phyloP scores from a whole-genome alignment of 2,113 vertebrate genomes.

The Crotalus tigris region DNA sequence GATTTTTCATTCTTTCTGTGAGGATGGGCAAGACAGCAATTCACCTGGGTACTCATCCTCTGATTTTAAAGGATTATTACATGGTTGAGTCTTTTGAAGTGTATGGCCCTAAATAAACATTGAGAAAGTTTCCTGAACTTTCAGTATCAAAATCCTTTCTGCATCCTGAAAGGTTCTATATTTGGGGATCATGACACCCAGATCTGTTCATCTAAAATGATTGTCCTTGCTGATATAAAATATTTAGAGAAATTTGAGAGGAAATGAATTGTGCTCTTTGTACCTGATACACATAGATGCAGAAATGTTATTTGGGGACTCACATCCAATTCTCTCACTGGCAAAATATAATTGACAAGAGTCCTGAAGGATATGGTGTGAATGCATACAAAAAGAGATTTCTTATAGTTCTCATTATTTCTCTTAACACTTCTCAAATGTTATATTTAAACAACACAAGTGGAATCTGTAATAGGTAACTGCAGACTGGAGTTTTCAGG shows the following conservation, averaged over 20 bases:
- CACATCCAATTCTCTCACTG: neutral
- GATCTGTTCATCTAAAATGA: neutral
- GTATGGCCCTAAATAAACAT: neutral
- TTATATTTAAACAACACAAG: neutral
- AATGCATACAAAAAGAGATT: neutral
- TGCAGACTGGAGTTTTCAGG: neutral
- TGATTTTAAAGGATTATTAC: neutral
- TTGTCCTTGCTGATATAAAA: neutral
- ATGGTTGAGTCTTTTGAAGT: neutral
- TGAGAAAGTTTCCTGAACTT: neutral
- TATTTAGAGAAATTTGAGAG: neutral
- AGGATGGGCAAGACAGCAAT: neutral
- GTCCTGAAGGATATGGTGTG: neutral
- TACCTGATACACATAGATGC: neutral
- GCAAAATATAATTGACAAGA: neutral
- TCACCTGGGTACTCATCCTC: neutral
- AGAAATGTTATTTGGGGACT: neutral
- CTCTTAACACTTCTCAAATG: neutral
- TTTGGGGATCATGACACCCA: neutral
- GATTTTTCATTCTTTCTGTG: neutral
- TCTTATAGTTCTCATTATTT: neutral
- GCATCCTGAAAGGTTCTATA: neutral
- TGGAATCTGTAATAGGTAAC: neutral
- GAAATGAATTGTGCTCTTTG: neutral
- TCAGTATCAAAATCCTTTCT: neutral